These are phyloP conservation scores for Yoshiicerus persimilis DNA, from an alignment of 1,140 invertebrate species.

Conservation along the genomic window DNA sequence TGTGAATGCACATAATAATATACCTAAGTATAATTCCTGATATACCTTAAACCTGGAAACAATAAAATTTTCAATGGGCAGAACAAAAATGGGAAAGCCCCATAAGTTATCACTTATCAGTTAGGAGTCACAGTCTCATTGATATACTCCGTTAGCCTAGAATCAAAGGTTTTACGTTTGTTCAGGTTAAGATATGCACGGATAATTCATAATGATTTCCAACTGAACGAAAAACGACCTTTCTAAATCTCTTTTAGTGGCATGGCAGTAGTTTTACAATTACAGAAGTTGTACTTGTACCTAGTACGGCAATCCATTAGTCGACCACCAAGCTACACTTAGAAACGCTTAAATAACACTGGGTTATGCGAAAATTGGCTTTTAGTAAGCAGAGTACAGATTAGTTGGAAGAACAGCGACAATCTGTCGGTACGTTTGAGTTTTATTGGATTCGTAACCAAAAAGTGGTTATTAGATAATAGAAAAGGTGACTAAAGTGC, in stretches of 20 bases:
- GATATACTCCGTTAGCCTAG: not conserved
- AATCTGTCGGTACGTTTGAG: not conserved
- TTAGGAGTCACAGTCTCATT: not conserved
- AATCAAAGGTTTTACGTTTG: not conserved
- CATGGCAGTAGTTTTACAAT: too few species aligned
- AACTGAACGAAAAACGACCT: not conserved
- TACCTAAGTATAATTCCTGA: too few species aligned
- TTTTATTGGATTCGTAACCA: not conserved
- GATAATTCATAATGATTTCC: not conserved
- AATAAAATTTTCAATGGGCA: too few species aligned
- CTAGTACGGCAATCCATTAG: not conserved
- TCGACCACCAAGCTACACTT: not conserved
- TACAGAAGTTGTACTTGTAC: too few species aligned
- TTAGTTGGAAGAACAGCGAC: not conserved
- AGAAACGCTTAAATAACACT: not conserved
- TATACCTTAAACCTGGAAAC: too few species aligned
- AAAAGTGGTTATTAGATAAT: not conserved
- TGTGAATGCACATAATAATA: too few species aligned
- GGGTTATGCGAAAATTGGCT: not conserved
- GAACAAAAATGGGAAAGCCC: too few species aligned
- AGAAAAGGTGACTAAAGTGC: too few species aligned
- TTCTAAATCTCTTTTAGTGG: not conserved
- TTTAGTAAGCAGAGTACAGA: too few species aligned
- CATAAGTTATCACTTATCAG: not conserved
- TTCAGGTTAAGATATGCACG: not conserved